Evolutionary conservation across 2,888 invertebrate species (phyloP), one percentile per base, ranked within the genome.

Genomic region (Eudasyphora cyanicolor): DNA sequence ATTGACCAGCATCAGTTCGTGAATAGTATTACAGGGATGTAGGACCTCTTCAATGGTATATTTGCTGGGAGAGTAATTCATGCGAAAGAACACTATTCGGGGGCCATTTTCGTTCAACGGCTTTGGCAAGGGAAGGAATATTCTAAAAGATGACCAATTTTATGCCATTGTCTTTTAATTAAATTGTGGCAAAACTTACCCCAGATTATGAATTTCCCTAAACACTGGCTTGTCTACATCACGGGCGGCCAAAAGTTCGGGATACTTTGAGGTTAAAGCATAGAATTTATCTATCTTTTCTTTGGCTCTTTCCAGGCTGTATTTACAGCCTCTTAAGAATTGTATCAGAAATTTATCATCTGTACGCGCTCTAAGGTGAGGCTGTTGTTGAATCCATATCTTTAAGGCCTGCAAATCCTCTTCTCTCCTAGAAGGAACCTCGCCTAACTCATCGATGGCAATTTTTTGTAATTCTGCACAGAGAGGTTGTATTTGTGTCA

Each of bases 231-330:
- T 60, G n/a, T 32, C 32, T n/a, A 60, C 27, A 60, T 60, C 60
- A 7, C 27, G 1, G 29, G 29, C 85, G 0, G 35, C 90, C 83
- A 93, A 94, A 71, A 94, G 90, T 85, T 95, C 94, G 0, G 95
- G 94, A 10, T 93, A 91, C 73, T 93, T 90, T 0, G 93, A 92
- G 85, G 93, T 93, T 69, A 91, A 83, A 0, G 94, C 94, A 86
- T 94, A 94, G 87, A 93, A 94, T 90, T 93, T 92, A 86, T 94
- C 94, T 8, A 94, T 86, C 86, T 94, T 94, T 78, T 92, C 91
- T 86, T 94, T 94, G 8, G 94, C 93, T 24, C 92, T 90, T 82
- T 94, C 93, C 86, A 94, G 86, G 80, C 93, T 93, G 87, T 92
- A 93, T 86, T 94, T 94, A 78, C 93, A 93, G 29, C 93, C 93